A percentile compares a stretch with the other conserved stretches of the same genome.
Conservation (phyloP, 2,113 vertebrate species). For the Verasper variegatus region DNA sequence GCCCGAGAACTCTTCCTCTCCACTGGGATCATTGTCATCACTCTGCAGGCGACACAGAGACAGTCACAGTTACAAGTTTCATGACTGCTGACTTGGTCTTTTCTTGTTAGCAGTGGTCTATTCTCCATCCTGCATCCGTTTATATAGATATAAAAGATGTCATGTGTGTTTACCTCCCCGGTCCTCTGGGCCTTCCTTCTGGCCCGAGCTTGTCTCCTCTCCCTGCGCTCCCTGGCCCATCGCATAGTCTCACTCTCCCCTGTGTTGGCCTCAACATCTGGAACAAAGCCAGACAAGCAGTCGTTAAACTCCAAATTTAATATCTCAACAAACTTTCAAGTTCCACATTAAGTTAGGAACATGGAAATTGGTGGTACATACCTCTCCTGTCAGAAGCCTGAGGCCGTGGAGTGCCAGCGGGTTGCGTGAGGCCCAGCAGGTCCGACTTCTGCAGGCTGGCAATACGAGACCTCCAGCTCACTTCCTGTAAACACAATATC, state of each 20-base stretch:
- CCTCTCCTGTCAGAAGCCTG: conserved; percentile 74
- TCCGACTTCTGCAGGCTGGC: conserved; percentile 88
- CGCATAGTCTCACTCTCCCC: conserved; percentile 80
- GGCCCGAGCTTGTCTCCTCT: conserved; percentile 78
- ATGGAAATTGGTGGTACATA: conserved; percentile 9
- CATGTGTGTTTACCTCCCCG: conserved; percentile 66
- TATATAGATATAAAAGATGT: conserved; percentile 8
- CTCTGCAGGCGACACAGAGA: conserved; percentile 62
- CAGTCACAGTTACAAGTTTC: neutral
- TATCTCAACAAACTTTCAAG: conserved; percentile 1
- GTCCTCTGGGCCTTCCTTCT: conserved; percentile 78
- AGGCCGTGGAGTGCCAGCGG: conserved; percentile 78
- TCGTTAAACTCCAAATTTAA: conserved; percentile 31
- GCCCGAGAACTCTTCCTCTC: conserved; percentile 77
- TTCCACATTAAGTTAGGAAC: neutral
- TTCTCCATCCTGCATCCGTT: neutral
- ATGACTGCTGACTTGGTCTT: neutral
- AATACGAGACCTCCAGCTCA: conserved; percentile 87
- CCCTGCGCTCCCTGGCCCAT: conserved; percentile 74
- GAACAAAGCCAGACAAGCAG: conserved; percentile 45
- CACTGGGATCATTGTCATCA: conserved; percentile 81
- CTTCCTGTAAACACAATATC: conserved; percentile 77
- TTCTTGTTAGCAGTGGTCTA: neutral
- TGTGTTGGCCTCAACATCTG: conserved; percentile 74
- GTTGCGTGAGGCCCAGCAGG: conserved; percentile 85